These are phyloP conservation scores for Hirundo rustica DNA, from an alignment of 2,797 vertebrate genomes.

Conservation along the genomic window DNA sequence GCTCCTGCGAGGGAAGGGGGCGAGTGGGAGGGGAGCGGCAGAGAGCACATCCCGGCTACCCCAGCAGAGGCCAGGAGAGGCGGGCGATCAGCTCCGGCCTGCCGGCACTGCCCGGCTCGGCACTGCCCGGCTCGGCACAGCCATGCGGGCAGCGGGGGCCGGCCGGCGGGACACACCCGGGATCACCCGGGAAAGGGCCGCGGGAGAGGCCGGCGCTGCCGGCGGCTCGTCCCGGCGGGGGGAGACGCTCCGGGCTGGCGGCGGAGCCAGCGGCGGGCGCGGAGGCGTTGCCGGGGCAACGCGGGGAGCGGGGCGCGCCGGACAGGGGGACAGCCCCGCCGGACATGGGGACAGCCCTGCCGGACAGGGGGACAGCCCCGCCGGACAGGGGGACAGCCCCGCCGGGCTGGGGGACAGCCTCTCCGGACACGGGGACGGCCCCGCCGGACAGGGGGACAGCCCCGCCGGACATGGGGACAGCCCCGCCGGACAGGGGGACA, in stretches of 20 bases:
- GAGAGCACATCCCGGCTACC: slow-evolving; percentile 45
- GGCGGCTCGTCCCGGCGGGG: not conserved
- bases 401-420: no score
- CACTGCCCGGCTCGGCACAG: not conserved
- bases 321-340: not conserved
- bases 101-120: not conserved
- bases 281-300: slow-evolving; percentile 75
- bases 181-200: no score
- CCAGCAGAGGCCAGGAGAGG: slow-evolving; percentile 65
- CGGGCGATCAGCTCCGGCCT: slow-evolving; percentile 49
- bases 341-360: no score
- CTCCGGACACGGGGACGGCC: no score
- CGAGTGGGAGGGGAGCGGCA: slow-evolving; percentile 61
- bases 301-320: not conserved
- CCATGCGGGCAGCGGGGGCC: slow-evolving; percentile 23
- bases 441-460: no score
- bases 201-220: not conserved
- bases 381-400: no score
- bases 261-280: slow-evolving; percentile 35
- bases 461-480: no score
- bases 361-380: no score
- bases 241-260: not conserved
- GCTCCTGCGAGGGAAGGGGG: slow-evolving; percentile 72
- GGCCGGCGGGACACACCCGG: not conserved
- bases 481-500: no score